Evolutionary conservation across 2,888 invertebrate species (phyloP).

Genomic region (Drosophila colorata): DNA sequence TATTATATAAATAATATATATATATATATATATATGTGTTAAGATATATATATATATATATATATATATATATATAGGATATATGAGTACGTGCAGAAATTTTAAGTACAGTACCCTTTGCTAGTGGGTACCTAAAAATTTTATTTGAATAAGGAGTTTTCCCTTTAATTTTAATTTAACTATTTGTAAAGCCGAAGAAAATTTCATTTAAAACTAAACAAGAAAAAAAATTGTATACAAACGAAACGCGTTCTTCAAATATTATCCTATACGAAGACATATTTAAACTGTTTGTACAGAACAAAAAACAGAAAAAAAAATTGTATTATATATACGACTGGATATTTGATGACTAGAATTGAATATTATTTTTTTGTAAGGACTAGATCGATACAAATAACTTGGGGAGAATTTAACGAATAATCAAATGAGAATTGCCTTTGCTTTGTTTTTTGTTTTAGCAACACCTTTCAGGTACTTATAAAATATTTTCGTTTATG

Average conservation of each 20-base stretch:
- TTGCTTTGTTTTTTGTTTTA: constrained; percentile 32
- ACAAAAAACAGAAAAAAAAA: constrained; percentile 3
- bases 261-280: constrained; percentile 57
- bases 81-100: constrained; percentile 48
- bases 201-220: constrained; percentile 42
- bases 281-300: constrained; percentile 32
- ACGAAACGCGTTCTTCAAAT: constrained; percentile 21
- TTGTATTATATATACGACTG: constrained; percentile 15
- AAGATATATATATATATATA: constrained; percentile 1
- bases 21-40: constrained; percentile 7
- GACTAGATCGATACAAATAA: constrained; percentile 35
- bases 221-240: constrained; percentile 8
- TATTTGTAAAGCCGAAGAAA: constrained; percentile 39
- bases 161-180: constrained; percentile 43
- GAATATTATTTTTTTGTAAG: constrained; percentile 22
- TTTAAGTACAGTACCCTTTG: constrained; percentile 20
- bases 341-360: constrained; percentile 44
- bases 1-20: neutral
- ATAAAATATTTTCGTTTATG: constrained; percentile 57
- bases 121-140: constrained; percentile 23
- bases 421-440: constrained; percentile 37
- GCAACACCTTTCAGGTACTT: constrained; percentile 68
- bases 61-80: constrained; percentile 23
- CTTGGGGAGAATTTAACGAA: constrained; percentile 31
- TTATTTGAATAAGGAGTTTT: constrained; percentile 26